These are phyloP conservation scores for Chascanopsetta lugubris DNA, from an alignment of 2,113 vertebrate genomes.

Conservation along the genomic window DNA sequence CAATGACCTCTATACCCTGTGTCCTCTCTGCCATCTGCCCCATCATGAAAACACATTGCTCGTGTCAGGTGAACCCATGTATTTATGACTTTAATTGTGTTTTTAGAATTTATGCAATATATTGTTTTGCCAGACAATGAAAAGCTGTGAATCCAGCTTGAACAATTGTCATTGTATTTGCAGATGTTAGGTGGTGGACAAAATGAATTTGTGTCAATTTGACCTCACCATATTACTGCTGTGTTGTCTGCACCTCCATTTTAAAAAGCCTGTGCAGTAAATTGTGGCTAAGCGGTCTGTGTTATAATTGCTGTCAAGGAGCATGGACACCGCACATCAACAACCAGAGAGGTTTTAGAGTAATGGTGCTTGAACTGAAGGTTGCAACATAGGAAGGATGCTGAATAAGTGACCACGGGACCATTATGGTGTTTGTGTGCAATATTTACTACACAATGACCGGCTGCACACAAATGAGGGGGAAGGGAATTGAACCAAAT, in stretches of 20 bases:
- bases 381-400: background rate
- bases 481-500: background rate
- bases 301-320: background rate
- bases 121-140: background rate
- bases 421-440: background rate
- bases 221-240: background rate
- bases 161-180: background rate
- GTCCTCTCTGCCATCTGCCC: constrained; percentile 22
- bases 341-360: background rate
- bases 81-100: background rate
- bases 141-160: background rate
- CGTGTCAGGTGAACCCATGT: background rate
- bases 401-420: background rate
- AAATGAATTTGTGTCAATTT: background rate
- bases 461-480: background rate
- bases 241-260: background rate
- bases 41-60: constrained; percentile 12
- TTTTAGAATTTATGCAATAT: background rate
- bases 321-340: background rate
- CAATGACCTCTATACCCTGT: constrained; percentile 31
- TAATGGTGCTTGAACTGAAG: constrained; percentile 5
- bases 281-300: background rate
- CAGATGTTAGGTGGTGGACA: no score
- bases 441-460: background rate
- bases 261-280: background rate